These are phyloP conservation scores for Melanostigma gelatinosum DNA, from an alignment of 2,113 vertebrate genomes.

Conservation along the genomic window DNA sequence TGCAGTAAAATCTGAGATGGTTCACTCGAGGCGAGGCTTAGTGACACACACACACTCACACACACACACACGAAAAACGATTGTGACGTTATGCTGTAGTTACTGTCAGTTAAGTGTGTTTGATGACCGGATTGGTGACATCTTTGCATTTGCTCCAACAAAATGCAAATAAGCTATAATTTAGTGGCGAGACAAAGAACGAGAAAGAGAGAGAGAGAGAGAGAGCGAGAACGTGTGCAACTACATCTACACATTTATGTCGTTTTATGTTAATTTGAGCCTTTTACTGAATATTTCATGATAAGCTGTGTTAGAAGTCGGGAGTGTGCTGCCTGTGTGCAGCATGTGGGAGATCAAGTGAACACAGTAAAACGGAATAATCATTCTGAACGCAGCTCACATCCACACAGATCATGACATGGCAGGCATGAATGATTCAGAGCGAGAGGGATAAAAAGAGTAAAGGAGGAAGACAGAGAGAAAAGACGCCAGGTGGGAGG, in stretches of 20 bases:
- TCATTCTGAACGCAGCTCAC: constrained; percentile 72
- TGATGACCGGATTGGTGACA: constrained; percentile 1
- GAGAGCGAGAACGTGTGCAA: not conserved
- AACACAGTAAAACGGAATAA: constrained; percentile 69
- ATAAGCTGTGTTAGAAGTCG: constrained; percentile 59
- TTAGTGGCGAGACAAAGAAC: not conserved
- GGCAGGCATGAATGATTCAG: constrained; percentile 78
- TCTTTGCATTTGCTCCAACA: constrained; percentile 13
- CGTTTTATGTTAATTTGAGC: constrained; percentile 60
- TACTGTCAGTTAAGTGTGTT: constrained; percentile 20
- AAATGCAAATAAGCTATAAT: constrained; percentile 26
- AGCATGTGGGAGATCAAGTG: constrained; percentile 75
- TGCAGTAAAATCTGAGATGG: constrained; percentile 53
- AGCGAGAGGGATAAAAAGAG: constrained; percentile 60
- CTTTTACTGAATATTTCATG: constrained; percentile 71
- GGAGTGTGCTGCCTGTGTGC: constrained; percentile 53
- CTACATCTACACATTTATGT: constrained; percentile 44
- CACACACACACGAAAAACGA: constrained; percentile 1
- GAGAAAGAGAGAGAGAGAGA: not conserved
- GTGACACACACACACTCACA: constrained; percentile 8
- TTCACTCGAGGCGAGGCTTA: constrained; percentile 41
- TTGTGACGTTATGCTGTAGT: constrained; percentile 20
- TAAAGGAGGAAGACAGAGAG: constrained; percentile 52
- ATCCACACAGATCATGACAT: constrained; percentile 79
- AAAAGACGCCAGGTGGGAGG: constrained; percentile 66